These are phyloP conservation scores for Acomys russatus DNA, from an alignment of 2,797 vertebrate species.

Conservation along the genomic window DNA sequence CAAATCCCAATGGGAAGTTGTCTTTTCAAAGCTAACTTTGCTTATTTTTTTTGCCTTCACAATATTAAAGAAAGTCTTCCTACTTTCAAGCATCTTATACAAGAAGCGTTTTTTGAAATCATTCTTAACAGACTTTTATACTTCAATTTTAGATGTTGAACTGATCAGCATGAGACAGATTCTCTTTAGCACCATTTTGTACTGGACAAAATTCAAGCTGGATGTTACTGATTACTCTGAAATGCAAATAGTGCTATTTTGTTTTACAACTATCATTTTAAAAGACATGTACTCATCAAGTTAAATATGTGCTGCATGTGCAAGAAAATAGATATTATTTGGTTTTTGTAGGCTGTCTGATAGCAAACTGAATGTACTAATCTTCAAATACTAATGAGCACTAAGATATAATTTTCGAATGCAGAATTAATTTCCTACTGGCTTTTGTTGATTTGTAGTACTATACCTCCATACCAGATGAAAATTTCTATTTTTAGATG, in stretches of 20 bases:
- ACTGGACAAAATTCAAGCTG: conserved; percentile 76
- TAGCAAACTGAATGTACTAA: conserved; percentile 57
- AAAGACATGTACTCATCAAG: conserved; percentile 81
- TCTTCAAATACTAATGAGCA: conserved; percentile 74
- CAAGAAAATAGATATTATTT: conserved; percentile 75
- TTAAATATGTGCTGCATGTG: conserved; percentile 77
- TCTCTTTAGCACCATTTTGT: conserved; percentile 73
- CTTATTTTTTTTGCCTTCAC: conserved; percentile 59
- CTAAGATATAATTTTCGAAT: conserved; percentile 68
- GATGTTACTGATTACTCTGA: conserved; percentile 80
- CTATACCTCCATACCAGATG: conserved; percentile 30
- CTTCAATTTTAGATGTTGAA: conserved; percentile 71
- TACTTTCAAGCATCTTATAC: conserved; percentile 51
- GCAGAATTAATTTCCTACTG: conserved; percentile 68
- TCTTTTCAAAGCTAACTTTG: conserved; percentile 24
- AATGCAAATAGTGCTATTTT: conserved; percentile 82
- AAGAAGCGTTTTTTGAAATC: conserved; percentile 60
- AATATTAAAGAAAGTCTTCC: background rate
- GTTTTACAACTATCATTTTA: conserved; percentile 81
- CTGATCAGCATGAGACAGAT: conserved; percentile 68
- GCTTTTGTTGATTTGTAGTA: conserved; percentile 63
- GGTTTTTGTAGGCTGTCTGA: conserved; percentile 63
- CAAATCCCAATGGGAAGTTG: background rate
- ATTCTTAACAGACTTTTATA: conserved; percentile 74
- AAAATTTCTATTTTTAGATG: conserved; percentile 54